A percentile compares a stretch with the other conserved stretches of the same genome.
Evolutionary conservation across 2,113 vertebrate genomes (phyloP).

Genomic region (Poeciliopsis retropinna): DNA sequence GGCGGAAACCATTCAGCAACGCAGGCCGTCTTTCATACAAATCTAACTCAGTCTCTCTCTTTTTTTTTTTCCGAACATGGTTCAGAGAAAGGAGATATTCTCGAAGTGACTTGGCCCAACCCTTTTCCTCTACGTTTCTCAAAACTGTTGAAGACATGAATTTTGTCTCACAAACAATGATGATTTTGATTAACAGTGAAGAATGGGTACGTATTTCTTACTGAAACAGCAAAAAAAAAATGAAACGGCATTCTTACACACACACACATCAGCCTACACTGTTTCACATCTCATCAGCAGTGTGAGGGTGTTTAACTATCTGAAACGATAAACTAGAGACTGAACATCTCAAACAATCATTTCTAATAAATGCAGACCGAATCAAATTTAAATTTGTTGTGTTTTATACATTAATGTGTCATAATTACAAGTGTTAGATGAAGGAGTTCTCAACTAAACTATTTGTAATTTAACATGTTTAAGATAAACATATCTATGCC

Average conservation of each 20-base stretch:
- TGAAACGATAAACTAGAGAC: neutral
- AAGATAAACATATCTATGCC: no score
- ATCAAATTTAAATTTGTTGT: neutral
- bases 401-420: neutral
- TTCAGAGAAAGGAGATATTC: neutral
- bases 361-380: neutral
- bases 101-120: neutral
- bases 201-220: conserved; percentile 1
- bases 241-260: neutral
- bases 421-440: neutral
- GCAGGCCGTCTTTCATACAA: conserved; percentile 1
- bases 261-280: neutral
- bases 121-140: conserved; percentile 4
- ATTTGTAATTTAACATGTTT: no score
- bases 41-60: neutral
- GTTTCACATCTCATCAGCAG: conserved; percentile 10
- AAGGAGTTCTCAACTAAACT: neutral
- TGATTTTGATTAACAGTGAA: neutral
- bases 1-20: neutral
- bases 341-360: neutral
- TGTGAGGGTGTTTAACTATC: neutral
- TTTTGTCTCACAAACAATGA: conserved; percentile 37
- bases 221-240: conserved; percentile 4
- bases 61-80: neutral
- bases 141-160: conserved; percentile 18